phyloP scores from a whole-genome alignment of 2,888 invertebrate species.

The Orthosia gothica region DNA sequence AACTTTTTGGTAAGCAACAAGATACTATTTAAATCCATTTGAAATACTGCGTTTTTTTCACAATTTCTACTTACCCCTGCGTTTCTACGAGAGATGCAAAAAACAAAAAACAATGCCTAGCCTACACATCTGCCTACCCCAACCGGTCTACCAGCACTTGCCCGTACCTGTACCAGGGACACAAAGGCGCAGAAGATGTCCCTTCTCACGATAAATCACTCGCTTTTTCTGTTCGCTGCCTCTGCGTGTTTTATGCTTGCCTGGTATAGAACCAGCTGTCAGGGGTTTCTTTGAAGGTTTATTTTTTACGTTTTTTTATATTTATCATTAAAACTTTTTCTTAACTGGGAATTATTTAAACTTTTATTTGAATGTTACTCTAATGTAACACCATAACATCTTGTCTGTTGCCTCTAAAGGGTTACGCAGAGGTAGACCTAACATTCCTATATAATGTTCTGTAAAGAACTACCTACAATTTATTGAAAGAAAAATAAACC shows the following conservation, averaged over 20 bases:
- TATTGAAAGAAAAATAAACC: no score
- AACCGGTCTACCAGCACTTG: slow-evolving; percentile 64
- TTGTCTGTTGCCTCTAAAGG: no score
- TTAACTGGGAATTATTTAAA: slow-evolving; percentile 3
- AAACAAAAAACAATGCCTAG: slow-evolving; percentile 15
- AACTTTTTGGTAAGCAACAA: not conserved
- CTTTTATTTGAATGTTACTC: not conserved
- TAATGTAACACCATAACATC: no score
- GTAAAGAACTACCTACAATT: no score
- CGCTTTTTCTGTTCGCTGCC: slow-evolving; percentile 80
- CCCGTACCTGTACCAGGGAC: slow-evolving; percentile 77
- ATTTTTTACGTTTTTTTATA: slow-evolving; percentile 19
- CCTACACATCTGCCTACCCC: slow-evolving; percentile 48
- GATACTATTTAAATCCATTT: no score
- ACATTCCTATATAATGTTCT: no score
- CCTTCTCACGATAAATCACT: slow-evolving; percentile 89
- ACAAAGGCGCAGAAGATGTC: slow-evolving; percentile 83
- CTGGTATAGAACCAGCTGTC: slow-evolving; percentile 75
- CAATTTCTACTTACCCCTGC: not conserved
- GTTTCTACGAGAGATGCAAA: not conserved
- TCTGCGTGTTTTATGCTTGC: slow-evolving; percentile 84
- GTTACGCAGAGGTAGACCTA: no score
- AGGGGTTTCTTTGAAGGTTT: slow-evolving; percentile 65
- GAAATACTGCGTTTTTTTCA: not conserved
- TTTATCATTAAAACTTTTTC: slow-evolving; percentile 26